Evolutionary conservation across 2,113 vertebrate genomes (phyloP), one percentile per base, ranked within the genome.

Genomic region (Nymphicus hollandicus): DNA sequence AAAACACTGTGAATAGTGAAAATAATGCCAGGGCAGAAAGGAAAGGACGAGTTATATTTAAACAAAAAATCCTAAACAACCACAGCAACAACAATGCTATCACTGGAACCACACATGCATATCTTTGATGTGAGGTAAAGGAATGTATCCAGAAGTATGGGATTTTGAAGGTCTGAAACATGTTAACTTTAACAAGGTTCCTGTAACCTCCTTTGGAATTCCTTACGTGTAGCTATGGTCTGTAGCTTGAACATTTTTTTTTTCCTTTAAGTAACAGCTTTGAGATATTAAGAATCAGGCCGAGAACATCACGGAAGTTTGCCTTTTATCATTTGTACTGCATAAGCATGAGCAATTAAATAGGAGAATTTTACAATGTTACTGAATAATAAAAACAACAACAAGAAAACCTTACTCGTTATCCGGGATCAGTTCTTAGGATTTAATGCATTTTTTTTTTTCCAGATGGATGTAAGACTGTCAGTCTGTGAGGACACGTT

Each of bases 11-110:
- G 56, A 53, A 61, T 13, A 39, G 60, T 65, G 37, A 80, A 91
- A 93, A 94, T 70, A 80, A 78, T 53, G 31, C n/a, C 74, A 87
- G 41, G 15, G 20, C 27, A 91, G 44, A 88, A 88, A 53, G 33
- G 31, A 95, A 95, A 92, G 24, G 52, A 96, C 72, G 41, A 76
- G 61, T n/a, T 72, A 10, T 20, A 65, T 65, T 78, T 81, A 84
- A 84, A 79, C 7, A 74, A 63, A 81, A 50, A 68, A 49, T 1
- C 4, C 27, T 89, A 27, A 90, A 83, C 16, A 60, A 63, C 18
- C 60, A 90, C 43, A 94, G 64, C 29, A 81, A 84, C 31, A 86
- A 56, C 44, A 71, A 60, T 2, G 7, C 55, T 63, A 78, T 66
- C 68, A 58, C 55, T 64, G 71, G 64, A 95, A 91, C 33, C 43